Base-by-base conservation (phyloP, 2,797 vertebrate genomes). In the Trematomus bernacchii region DNA sequence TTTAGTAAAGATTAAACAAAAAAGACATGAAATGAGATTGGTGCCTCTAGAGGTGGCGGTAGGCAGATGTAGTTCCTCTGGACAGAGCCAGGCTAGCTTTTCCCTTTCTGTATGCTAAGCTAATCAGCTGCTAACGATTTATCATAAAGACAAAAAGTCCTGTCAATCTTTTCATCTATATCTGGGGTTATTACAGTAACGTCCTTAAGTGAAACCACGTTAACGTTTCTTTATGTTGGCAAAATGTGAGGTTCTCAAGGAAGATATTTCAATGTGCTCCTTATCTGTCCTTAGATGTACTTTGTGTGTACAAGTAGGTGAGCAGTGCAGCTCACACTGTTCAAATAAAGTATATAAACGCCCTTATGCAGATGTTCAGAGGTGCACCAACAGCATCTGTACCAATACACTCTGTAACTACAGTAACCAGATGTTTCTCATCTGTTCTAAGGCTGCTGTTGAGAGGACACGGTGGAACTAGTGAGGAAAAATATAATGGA, bases 331-430 rank as follows among this genome's bases (percentile, higher is more conserved):
- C 50, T 70, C 30, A 23, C 12, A 37, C 21, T 27, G 46, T 58
- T 15, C n/a, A 37, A 83, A 60, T 33, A 1, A 0, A 63, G 62
- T 12, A 27, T 33, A 65, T 16, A 53, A 64, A 62, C 18, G 30
- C 61, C 19, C 16, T 42, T 0, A 62, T 74, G 14, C 53, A 66
- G 50, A 73, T 64, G 23, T 63, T 30, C 2, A 48, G 47, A 55
- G 74, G 21, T 60, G 53, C 46, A 66, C 68, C 64, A 69, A 21
- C n/a, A 47, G 27, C 43, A 66, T 43, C 59, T 27, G 63, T 6
- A 9, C 30, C 50, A 44, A 10, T 19, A 27, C 30, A 60, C 33
- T 16, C 10, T 27, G 47, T 30, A 51, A 43, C 53, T 58, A 66
- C 37, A 50, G n/a, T 44, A 16, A 19, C 27, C 42, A 37, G n/a